Base-by-base conservation (phyloP, 2,888 invertebrate species). In the Monopis laevigella region DNA sequence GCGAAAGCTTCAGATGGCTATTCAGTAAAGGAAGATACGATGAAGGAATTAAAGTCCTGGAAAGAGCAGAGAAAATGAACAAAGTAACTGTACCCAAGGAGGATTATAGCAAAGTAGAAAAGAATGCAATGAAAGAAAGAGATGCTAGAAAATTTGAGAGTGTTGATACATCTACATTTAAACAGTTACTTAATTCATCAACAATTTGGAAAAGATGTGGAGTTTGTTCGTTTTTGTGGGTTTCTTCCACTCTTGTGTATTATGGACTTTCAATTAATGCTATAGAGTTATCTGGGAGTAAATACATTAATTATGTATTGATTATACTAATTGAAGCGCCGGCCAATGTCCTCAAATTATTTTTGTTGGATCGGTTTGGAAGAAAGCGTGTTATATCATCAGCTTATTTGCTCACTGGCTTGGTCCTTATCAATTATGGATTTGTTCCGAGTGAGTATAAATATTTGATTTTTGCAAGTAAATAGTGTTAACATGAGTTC, bases 221-320 rank as follows among this genome's bases (percentile, higher is more conserved):
- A 34, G 87, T 85, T 18, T 89, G 90, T 45, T 88, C 88, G 1
- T 85, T 90, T 48, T 86, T 90, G 48, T 92, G 92, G 92, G 84
- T 88, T 8, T 86, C 90, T 0, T 90, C 89, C 43, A 88, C 89
- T 2, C 82, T 92, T 43, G 87, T 92, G 5, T 93, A 90, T 61
- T 92, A 91, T 48, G 93, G 93, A 0, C 66, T 93, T 19, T 90
- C 90, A 0, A 81, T 93, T 29, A 91, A 90, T 57, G 88, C 92
- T 0, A 90, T 90, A 35, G 83, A 87, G 3, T 62, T 93, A 16
- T 86, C 87, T 12, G 92, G 91, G 1, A 87, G 92, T 52, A 87
- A 87, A 52, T 92, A 92, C 54, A 55, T 88, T 32, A 92, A 92
- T 58, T 93, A 92, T 50, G 88, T 91, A 5, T 86, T 58, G 54